phyloP scores from a whole-genome alignment of 2,888 invertebrate species.

The Machimus atricapillus region DNA sequence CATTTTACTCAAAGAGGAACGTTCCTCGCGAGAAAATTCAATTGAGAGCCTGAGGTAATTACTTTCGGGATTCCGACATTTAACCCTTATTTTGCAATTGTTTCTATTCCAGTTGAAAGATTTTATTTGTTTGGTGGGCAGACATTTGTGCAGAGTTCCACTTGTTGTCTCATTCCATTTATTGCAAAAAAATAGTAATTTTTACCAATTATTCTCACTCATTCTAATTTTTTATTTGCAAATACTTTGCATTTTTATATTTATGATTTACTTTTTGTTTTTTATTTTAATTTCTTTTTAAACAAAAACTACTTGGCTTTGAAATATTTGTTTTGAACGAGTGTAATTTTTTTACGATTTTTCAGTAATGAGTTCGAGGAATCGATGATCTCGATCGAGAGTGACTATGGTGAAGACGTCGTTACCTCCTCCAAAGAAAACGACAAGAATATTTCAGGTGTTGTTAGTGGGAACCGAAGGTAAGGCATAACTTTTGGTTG shows the following conservation, averaged over 20 bases:
- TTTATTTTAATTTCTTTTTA: neutral
- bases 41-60: slow-evolving; percentile 47
- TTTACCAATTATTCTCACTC: slow-evolving; percentile 22
- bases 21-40: slow-evolving; percentile 32
- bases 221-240: neutral
- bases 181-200: slow-evolving; percentile 36
- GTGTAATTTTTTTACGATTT: slow-evolving; percentile 43
- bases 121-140: slow-evolving; percentile 40
- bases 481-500: slow-evolving; percentile 36
- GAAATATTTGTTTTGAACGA: slow-evolving; percentile 41
- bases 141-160: slow-evolving; percentile 36
- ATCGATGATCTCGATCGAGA: slow-evolving; percentile 41
- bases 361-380: slow-evolving; percentile 47
- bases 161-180: slow-evolving; percentile 41
- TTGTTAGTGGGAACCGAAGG: slow-evolving; percentile 43
- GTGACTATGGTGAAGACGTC: slow-evolving; percentile 22
- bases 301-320: neutral
- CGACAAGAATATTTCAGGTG: slow-evolving; percentile 26
- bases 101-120: slow-evolving; percentile 48
- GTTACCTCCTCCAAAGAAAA: slow-evolving; percentile 28
- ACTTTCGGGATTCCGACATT: slow-evolving; percentile 20
- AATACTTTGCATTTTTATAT: neutral
- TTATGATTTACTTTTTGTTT: slow-evolving; percentile 7
- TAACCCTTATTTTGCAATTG: slow-evolving; percentile 45
- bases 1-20: slow-evolving; percentile 64